Base-by-base conservation (phyloP, 2,888 invertebrate genomes). In the Taphrorychus bicolor region DNA sequence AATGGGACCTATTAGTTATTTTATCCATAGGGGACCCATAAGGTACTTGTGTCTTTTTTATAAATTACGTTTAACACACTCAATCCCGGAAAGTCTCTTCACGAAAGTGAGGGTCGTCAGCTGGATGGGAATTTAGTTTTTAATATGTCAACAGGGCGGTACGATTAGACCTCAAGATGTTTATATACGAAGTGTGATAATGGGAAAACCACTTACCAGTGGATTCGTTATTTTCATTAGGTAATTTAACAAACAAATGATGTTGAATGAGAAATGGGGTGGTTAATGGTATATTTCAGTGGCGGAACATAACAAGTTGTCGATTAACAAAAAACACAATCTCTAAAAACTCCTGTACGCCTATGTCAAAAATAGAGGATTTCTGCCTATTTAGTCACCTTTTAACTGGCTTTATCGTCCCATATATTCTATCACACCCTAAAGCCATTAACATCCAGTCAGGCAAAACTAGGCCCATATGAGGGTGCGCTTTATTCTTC, bases 371-470 rank as follows among this genome's bases (percentile, higher is more conserved):
- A n/a, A n/a, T n/a, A 11, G 32, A 32, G 32, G 32, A 32, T 32
- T 32, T 32, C 32, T 32, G 32, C 32, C 32, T 32, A 11, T 49
- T 45, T 59, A 45, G 45, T 51, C 49, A 18, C 59, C 59, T 61
- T 61, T 53, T 61, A 61, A 52, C 53, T 52, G 11, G 11, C 11
- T 17, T 48, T 59, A 58, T 45, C 60, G 22, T 16, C 52, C 53
- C 56, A 49, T 48, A 24, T 32, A 40, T 32, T 57, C 24, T 49
- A 63, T 63, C 63, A 57, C 63, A 63, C 63, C 63, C 63, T 40
- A 32, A 48, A 19, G 21, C 56, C 32, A 63, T 63, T 56, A 63
- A 63, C 56, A 49, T 63, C 56, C 22, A 54, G 53, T 61, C 52
- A 54, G 54, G 61, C 54, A 61, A 22, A 61, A 61, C 53, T 23